These are phyloP conservation scores for Mugil cephalus DNA, from an alignment of 2,113 vertebrate species.

Conservation along the genomic window DNA sequence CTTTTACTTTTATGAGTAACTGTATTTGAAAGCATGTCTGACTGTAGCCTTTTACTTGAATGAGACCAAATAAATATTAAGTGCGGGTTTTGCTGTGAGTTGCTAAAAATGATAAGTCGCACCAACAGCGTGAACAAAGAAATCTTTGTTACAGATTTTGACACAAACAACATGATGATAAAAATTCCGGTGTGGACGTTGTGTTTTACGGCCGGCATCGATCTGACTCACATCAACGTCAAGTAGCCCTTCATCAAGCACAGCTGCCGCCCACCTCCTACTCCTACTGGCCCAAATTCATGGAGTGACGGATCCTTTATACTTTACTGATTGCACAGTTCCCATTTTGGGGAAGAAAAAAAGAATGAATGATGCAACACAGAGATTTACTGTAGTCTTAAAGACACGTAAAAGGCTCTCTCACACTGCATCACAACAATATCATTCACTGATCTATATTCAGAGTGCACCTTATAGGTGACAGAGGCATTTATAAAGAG, in stretches of 20 bases:
- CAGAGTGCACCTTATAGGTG: conserved; percentile 2
- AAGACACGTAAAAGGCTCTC: background rate
- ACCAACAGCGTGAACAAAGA: background rate
- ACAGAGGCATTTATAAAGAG: background rate
- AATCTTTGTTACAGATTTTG: conserved; percentile 27
- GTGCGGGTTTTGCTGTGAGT: background rate
- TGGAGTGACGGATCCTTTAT: conserved; percentile 24
- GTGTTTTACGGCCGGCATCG: conserved; percentile 39
- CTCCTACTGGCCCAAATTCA: conserved; percentile 6
- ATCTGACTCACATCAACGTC: conserved; percentile 49
- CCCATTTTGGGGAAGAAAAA: background rate
- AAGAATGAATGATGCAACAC: conserved; percentile 8
- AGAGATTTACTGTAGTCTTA: background rate
- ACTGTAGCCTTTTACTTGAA: too few relatives aligned
- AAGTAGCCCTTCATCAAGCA: conserved; percentile 19
- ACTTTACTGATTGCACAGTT: conserved; percentile 13
- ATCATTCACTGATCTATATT: conserved; percentile 7
- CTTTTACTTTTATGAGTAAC: too few relatives aligned
- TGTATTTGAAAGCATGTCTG: too few relatives aligned
- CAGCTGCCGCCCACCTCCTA: conserved; percentile 21
- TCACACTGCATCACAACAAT: conserved; percentile 2
- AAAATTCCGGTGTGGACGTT: background rate
- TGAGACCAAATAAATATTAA: too few relatives aligned
- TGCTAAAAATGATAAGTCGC: conserved; percentile 28
- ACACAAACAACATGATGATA: background rate